Conservation (phyloP, 1,140 invertebrate species). For the Lethrus apterus region DNA sequence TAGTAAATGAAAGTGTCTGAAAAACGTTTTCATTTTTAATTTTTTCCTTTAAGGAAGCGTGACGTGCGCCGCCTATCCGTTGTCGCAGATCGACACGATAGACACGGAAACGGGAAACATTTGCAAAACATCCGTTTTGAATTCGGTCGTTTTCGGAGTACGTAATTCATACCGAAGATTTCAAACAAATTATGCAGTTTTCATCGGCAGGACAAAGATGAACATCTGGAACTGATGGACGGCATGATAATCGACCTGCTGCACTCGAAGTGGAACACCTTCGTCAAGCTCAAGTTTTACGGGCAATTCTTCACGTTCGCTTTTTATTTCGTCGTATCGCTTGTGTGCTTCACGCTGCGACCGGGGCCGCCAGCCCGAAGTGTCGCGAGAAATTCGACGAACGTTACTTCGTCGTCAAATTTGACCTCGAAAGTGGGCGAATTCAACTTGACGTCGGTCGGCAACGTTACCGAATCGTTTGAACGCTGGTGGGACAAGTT, state of each 20-base stretch:
- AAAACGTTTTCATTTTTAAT: too few species aligned
- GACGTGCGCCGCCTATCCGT: slow-evolving; percentile 92
- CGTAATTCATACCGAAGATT: slow-evolving; percentile 31
- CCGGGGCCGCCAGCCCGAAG: slow-evolving; percentile 56
- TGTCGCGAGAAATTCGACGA: slow-evolving; percentile 12
- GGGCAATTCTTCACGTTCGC: slow-evolving; percentile 84
- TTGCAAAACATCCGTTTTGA: slow-evolving; percentile 87
- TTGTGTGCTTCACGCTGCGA: slow-evolving; percentile 78
- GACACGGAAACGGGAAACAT: slow-evolving; percentile 84
- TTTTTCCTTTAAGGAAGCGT: slow-evolving; percentile 65
- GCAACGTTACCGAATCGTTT: slow-evolving; percentile 38
- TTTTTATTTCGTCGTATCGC: slow-evolving; percentile 81
- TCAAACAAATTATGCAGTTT: slow-evolving; percentile 1
- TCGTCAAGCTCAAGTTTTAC: slow-evolving; percentile 92
- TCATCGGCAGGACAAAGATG: slow-evolving; percentile 73
- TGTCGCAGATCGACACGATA: slow-evolving; percentile 95
- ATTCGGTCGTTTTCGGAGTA: slow-evolving; percentile 98
- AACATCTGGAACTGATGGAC: slow-evolving; percentile 93
- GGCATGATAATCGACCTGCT: slow-evolving; percentile 89
- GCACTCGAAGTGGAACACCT: slow-evolving; percentile 97
- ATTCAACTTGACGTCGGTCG: neutral
- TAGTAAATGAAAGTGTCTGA: slow-evolving; percentile 18
- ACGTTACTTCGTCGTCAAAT: too few species aligned
- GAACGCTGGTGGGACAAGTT: slow-evolving; percentile 62
- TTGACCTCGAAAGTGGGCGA: too few species aligned